Conservation (phyloP, 2,888 invertebrate species). For the Machimus rusticus region DNA sequence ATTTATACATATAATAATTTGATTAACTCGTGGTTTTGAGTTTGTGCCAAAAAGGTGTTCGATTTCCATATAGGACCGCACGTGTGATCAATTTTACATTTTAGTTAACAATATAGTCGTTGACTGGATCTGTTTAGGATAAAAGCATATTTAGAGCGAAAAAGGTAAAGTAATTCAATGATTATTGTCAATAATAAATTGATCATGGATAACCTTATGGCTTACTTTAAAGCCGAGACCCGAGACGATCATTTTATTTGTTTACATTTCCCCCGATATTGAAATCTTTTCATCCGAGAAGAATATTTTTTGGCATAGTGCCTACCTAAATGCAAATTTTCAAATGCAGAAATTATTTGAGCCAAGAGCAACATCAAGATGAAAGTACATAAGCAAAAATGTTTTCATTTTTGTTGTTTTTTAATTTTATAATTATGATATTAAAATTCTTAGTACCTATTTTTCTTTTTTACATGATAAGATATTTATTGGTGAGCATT, state of each 20-base stretch:
- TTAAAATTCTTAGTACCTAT: neutral
- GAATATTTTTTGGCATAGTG: neutral
- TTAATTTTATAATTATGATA: neutral
- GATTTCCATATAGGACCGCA: no score
- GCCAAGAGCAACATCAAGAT: neutral
- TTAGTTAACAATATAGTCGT: no score
- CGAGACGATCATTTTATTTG: neutral
- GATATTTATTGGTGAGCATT: no score
- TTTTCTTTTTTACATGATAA: neutral
- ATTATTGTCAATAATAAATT: no score
- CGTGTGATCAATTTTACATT: no score
- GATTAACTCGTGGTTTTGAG: no score
- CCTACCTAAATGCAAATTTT: neutral
- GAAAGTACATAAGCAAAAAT: neutral
- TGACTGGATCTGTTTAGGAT: no score
- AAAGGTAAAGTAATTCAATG: no score
- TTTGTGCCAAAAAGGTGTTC: no score
- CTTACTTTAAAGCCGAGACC: neutral
- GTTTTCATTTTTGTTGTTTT: neutral
- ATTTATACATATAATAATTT: no score
- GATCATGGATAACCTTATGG: no score
- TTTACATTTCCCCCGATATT: neutral
- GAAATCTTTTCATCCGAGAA: neutral
- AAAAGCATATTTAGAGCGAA: no score
- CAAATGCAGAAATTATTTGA: neutral